Conservation (phyloP, 2,797 vertebrate species). For the Spondyliosoma cantharus region DNA sequence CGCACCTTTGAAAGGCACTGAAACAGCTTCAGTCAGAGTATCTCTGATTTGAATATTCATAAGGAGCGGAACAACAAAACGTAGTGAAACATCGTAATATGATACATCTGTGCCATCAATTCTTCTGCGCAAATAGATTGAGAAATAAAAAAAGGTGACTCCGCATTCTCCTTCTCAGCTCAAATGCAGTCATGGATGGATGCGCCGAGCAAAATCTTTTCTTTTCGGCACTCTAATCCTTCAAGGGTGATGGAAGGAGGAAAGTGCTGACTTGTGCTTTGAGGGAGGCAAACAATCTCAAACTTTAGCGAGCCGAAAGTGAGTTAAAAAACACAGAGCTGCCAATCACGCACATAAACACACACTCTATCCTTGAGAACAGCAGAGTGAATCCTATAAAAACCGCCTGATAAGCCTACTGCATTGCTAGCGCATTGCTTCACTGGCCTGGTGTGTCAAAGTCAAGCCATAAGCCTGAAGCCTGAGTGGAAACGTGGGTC, state of each 20-base stretch:
- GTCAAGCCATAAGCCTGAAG: constrained; percentile 61
- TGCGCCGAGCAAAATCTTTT: constrained; percentile 43
- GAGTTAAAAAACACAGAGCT: constrained; percentile 29
- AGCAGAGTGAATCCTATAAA: constrained; percentile 3
- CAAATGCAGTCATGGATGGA: constrained; percentile 41
- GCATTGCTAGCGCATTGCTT: constrained; percentile 10
- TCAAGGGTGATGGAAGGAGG: background rate
- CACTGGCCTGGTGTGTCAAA: constrained; percentile 46
- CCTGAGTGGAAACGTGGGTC: constrained; percentile 54
- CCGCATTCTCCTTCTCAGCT: constrained; percentile 25
- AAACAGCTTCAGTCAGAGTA: constrained; percentile 49
- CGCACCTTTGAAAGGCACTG: constrained; percentile 58
- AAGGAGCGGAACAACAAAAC: constrained; percentile 31
- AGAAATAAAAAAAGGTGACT: constrained; percentile 25
- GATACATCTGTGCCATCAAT: constrained; percentile 32
- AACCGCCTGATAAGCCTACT: constrained; percentile 20
- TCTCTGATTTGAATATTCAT: constrained; percentile 62
- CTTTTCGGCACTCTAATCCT: constrained; percentile 49
- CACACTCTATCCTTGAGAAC: constrained; percentile 13
- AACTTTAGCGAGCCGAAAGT: constrained; percentile 54
- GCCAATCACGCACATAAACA: constrained; percentile 40
- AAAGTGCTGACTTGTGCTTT: constrained; percentile 47
- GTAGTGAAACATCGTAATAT: constrained; percentile 31
- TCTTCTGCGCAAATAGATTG: constrained; percentile 6
- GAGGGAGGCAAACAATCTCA: constrained; percentile 34